These are phyloP conservation scores for Diabrotica undecimpunctata DNA, from an alignment of 1,140 invertebrate genomes.

Conservation along the genomic window DNA sequence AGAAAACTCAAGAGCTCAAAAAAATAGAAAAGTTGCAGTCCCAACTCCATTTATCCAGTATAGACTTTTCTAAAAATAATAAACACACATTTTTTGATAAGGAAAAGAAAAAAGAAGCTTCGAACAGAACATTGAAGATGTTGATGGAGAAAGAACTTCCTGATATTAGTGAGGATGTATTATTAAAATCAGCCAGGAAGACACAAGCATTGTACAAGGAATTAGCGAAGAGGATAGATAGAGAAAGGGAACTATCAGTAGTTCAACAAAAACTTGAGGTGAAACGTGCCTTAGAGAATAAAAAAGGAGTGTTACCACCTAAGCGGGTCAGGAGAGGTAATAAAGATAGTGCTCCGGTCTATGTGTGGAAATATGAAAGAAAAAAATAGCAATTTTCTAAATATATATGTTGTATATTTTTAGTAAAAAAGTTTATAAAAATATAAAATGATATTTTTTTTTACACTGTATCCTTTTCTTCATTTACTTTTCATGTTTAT, in stretches of 20 bases:
- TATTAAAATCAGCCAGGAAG: constrained; percentile 55
- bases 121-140: constrained; percentile 50
- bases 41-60: constrained; percentile 78
- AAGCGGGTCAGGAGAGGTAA: constrained; percentile 65
- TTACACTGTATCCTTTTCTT: too few species aligned
- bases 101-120: constrained; percentile 53
- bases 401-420: background rate
- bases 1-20: constrained; percentile 74
- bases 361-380: constrained; percentile 81
- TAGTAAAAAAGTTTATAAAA: constrained; percentile 6
- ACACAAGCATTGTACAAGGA: constrained; percentile 71
- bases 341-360: constrained; percentile 71
- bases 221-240: constrained; percentile 72
- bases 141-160: constrained; percentile 60
- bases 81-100: constrained; percentile 78
- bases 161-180: constrained; percentile 53
- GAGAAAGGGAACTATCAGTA: constrained; percentile 76
- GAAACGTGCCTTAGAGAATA: constrained; percentile 68
- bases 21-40: constrained; percentile 85
- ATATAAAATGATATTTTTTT: too few species aligned
- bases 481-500: too few species aligned
- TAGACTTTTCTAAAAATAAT: constrained; percentile 59
- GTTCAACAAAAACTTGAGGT: constrained; percentile 83
- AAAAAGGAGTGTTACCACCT: constrained; percentile 58
- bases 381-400: constrained; percentile 60